Evolutionary conservation across 2,888 invertebrate species (phyloP).

Genomic region (Drosophila fungiperda): DNA sequence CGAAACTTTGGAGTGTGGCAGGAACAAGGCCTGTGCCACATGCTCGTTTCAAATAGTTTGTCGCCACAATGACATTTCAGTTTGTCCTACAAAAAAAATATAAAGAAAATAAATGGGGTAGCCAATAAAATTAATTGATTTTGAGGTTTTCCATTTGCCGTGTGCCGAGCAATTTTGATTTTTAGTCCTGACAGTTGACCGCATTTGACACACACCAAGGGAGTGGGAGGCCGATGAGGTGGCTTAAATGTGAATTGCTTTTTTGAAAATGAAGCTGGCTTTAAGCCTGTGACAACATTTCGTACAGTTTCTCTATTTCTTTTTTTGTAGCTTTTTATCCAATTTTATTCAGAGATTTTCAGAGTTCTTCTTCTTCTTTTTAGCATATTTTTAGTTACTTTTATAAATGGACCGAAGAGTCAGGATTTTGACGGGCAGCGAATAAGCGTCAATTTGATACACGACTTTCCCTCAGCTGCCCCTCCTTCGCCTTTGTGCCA

Average conservation of each 20-base stretch:
- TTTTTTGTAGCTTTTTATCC: background rate
- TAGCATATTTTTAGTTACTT: background rate
- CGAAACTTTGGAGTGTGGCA: slow-evolving; percentile 8
- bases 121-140: slow-evolving; percentile 80
- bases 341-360: background rate
- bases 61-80: slow-evolving; percentile 70
- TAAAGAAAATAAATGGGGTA: slow-evolving; percentile 18
- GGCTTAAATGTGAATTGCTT: slow-evolving; percentile 33
- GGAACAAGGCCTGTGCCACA: slow-evolving; percentile 6
- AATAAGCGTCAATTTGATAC: slow-evolving; percentile 51
- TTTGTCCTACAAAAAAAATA: slow-evolving; percentile 38
- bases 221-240: slow-evolving; percentile 1
- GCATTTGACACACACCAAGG: slow-evolving; percentile 45
- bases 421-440: slow-evolving; percentile 23
- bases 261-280: slow-evolving; percentile 5
- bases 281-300: slow-evolving; percentile 1
- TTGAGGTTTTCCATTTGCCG: slow-evolving; percentile 61
- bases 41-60: slow-evolving; percentile 53
- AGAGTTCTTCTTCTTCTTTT: background rate
- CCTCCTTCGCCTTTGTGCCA: background rate
- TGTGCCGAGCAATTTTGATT: slow-evolving; percentile 48
- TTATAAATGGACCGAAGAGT: slow-evolving; percentile 9
- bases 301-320: background rate
- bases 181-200: slow-evolving; percentile 35
- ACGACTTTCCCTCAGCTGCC: slow-evolving; percentile 2